Percentiles rank a stretch among this genome's conserved stretches.
These are phyloP conservation scores for Chorisops tibialis DNA, from an alignment of 2,888 invertebrate species.

Conservation along the genomic window DNA sequence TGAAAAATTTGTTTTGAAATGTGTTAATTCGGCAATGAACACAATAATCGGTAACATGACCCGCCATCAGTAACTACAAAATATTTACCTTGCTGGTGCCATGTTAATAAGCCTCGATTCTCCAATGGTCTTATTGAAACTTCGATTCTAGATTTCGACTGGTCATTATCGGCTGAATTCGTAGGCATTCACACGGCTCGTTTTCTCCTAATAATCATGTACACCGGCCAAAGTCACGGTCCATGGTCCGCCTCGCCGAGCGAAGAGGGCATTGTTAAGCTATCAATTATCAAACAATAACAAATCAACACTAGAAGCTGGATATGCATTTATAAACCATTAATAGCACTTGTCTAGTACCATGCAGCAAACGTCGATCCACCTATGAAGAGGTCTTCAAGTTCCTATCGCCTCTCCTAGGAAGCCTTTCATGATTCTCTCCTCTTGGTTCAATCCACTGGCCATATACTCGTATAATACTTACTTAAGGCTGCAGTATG, in stretches of 20 bases:
- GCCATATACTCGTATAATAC: too few relatives aligned
- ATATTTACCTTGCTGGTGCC: background rate
- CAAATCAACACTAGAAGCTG: slow-evolving; percentile 33
- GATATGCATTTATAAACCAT: slow-evolving; percentile 32
- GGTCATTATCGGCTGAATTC: slow-evolving; percentile 17
- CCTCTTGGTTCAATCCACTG: too few relatives aligned
- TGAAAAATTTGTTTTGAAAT: too few relatives aligned
- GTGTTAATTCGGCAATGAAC: too few relatives aligned
- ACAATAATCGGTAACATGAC: too few relatives aligned
- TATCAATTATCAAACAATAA: slow-evolving; percentile 34
- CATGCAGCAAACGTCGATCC: slow-evolving; percentile 18
- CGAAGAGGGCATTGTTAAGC: slow-evolving; percentile 27
- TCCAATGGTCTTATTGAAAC: slow-evolving; percentile 7
- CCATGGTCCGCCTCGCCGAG: background rate
- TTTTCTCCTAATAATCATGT: too few relatives aligned
- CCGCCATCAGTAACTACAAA: too few relatives aligned
- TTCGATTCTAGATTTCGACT: slow-evolving; percentile 15
- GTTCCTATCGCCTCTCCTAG: too few relatives aligned
- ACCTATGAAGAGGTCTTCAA: slow-evolving; percentile 9
- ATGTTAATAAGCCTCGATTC: slow-evolving; percentile 24
- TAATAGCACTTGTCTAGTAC: slow-evolving; percentile 30
- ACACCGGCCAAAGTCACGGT: slow-evolving; percentile 2
- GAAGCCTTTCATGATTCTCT: too few relatives aligned
- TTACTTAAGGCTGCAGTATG: too few relatives aligned
- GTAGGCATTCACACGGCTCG: slow-evolving; percentile 17